A percentile compares a stretch with the other conserved stretches of the same genome.
phyloP scores from a whole-genome alignment of 1,140 invertebrate genomes.

The Macrostomum lignano region DNA sequence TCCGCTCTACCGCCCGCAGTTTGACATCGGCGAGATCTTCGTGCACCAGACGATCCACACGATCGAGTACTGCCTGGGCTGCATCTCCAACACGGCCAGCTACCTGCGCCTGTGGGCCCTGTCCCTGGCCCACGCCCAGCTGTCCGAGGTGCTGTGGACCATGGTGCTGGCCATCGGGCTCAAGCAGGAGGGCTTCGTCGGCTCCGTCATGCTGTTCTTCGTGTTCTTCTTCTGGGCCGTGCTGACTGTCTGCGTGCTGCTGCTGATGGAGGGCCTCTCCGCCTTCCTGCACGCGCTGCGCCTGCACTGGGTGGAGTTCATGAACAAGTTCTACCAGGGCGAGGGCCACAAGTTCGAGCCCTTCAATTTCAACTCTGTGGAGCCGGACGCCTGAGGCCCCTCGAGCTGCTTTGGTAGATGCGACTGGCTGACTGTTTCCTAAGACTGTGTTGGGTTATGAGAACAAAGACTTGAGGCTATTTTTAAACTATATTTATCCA shows the following conservation, averaged over 20 bases:
- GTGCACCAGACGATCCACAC: slow-evolving; percentile 78
- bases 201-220: slow-evolving; percentile 36
- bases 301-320: slow-evolving; percentile 93
- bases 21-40: slow-evolving; percentile 58
- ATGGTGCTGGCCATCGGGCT: slow-evolving; percentile 59
- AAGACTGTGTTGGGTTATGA: no score
- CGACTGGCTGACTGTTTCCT: no score
- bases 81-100: slow-evolving; percentile 75
- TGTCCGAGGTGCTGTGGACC: slow-evolving; percentile 87
- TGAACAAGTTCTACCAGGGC: slow-evolving; percentile 78
- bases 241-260: slow-evolving; percentile 54
- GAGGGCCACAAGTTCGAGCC: slow-evolving; percentile 2
- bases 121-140: slow-evolving; percentile 67
- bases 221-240: slow-evolving; percentile 55
- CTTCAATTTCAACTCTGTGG: no score
- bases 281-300: slow-evolving; percentile 88
- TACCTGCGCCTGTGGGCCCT: slow-evolving; percentile 81
- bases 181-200: slow-evolving; percentile 10
- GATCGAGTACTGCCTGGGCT: slow-evolving; percentile 79
- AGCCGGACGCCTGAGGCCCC: no score
- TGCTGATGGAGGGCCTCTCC: slow-evolving; percentile 84
- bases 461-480: no score
- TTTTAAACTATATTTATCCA: no score
- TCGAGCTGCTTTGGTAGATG: no score
- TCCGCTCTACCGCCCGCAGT: no score